Base-by-base conservation (phyloP, 92 coral and sea anemone species). In the Porites lobata region DNA sequence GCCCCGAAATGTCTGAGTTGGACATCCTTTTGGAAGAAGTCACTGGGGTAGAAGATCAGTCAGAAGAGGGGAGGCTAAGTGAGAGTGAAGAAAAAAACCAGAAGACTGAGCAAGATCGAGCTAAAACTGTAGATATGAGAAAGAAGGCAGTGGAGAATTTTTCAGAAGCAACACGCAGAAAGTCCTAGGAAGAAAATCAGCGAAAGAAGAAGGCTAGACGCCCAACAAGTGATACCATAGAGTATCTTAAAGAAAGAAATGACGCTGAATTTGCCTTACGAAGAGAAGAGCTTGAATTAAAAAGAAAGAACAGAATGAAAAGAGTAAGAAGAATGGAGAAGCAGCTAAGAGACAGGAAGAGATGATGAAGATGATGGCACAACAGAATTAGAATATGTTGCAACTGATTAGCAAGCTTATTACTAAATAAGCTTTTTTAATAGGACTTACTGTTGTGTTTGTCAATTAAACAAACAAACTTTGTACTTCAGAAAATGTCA, bases 81-180 rank as follows among this genome's bases (percentile, higher is more conserved):
- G 79, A 87, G 58, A 71, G 52, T 68, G 80, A 89, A 8, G 92
- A 85, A 43, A 90, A 86, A 77, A 67, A 59, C 77, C 83, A 65
- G n/a, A 83, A 75, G 61, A 65, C 80, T 84, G 90, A 90, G 69
- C 81, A 84, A 47, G 90, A 90, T 80, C 86, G 90, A 21, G 87
- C 52, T 52, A 90, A 90, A n/a, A 87, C 90, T 50, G 50, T 80
- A 11, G 87, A 86, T 61, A 66, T 85, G 68, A 79, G 88, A 86
- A 86, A 90, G 82, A 90, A 86, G 65, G 87, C 91, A 13, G 86
- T 90, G 91, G 91, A 90, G 67, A 86, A 86, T 50, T 87, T 90
- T 21, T 85, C 93, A 13, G 93, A 86, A 47, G 80, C 87, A 62
- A 54, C 57, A 26, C 58, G 59, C 61, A 61, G 88, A 53, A 90